phyloP scores from a whole-genome alignment of 2,797 vertebrate species.

The Cryptoprocta ferox region DNA sequence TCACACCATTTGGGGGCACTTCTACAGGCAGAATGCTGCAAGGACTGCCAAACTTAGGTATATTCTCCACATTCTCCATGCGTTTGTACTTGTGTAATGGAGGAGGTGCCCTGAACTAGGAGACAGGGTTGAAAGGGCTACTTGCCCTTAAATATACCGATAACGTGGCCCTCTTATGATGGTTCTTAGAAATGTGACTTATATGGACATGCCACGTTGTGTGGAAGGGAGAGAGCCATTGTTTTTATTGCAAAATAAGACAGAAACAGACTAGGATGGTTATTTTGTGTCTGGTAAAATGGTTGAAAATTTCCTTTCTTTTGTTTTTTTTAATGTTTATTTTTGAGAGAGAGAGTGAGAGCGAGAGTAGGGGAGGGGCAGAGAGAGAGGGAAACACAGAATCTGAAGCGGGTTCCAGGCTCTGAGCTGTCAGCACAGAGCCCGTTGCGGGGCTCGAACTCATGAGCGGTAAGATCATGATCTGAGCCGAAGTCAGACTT shows the following conservation, averaged over 20 bases:
- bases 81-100: constrained; percentile 63
- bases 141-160: not conserved
- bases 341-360: too few species aligned
- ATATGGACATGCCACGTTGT: not conserved
- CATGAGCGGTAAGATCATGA: too few species aligned
- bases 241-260: not conserved
- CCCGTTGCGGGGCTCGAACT: too few species aligned
- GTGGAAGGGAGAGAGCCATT: not conserved
- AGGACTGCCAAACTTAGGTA: constrained; percentile 47
- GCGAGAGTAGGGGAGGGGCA: too few species aligned
- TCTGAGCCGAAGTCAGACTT: too few species aligned
- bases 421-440: too few species aligned
- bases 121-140: not conserved
- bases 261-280: not conserved
- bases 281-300: constrained; percentile 2
- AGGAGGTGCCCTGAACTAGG: not conserved
- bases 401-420: too few species aligned
- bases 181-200: constrained; percentile 42
- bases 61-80: constrained; percentile 72
- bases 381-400: too few species aligned
- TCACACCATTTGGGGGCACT: not conserved
- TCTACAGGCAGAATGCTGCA: constrained; percentile 39
- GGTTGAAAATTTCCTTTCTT: not conserved
- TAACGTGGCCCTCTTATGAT: not conserved
- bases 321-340: too few species aligned